Evolutionary conservation across 2,113 vertebrate genomes (phyloP).

Genomic region (Hippocampus comes): DNA sequence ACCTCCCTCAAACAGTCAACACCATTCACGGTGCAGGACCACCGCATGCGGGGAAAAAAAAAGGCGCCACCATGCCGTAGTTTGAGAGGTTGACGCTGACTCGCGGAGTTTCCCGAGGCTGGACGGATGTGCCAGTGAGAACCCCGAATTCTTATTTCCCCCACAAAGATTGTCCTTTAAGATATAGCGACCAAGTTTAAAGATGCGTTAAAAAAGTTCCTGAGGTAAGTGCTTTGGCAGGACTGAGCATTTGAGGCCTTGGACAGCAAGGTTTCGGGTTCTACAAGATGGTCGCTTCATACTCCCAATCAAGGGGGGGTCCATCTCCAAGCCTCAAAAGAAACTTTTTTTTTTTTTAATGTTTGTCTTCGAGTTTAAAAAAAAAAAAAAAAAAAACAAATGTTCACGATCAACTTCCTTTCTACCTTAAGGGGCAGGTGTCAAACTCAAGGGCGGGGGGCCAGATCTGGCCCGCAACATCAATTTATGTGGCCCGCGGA

Average conservation of each 20-base stretch:
- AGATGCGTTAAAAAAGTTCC: constrained; percentile 49
- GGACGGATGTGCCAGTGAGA: constrained; percentile 47
- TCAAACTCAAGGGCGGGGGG: too few relatives aligned
- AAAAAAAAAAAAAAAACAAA: too few relatives aligned
- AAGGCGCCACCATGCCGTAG: constrained; percentile 39
- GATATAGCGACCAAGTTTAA: constrained; percentile 17
- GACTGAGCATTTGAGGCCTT: constrained; percentile 58
- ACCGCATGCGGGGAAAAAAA: constrained; percentile 33
- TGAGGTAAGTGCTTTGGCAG: constrained; percentile 68
- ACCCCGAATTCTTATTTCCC: not conserved
- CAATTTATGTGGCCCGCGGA: too few relatives aligned
- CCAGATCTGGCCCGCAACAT: too few relatives aligned
- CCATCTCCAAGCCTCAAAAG: not conserved
- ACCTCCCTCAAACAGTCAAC: not conserved
- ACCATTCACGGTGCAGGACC: not conserved
- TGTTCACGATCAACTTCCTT: too few relatives aligned
- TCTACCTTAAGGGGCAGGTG: too few relatives aligned
- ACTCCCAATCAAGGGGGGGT: too few relatives aligned
- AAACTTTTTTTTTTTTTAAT: not conserved
- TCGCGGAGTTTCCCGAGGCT: constrained; percentile 37
- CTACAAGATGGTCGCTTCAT: not conserved
- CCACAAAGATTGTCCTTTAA: constrained; percentile 11
- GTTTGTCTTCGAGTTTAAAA: too few relatives aligned
- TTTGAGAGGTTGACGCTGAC: constrained; percentile 29
- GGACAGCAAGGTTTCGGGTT: constrained; percentile 12